Evolutionary conservation across 2,888 invertebrate species (phyloP), one percentile per base, ranked within the genome.

Genomic region (Polia nebulosa): DNA sequence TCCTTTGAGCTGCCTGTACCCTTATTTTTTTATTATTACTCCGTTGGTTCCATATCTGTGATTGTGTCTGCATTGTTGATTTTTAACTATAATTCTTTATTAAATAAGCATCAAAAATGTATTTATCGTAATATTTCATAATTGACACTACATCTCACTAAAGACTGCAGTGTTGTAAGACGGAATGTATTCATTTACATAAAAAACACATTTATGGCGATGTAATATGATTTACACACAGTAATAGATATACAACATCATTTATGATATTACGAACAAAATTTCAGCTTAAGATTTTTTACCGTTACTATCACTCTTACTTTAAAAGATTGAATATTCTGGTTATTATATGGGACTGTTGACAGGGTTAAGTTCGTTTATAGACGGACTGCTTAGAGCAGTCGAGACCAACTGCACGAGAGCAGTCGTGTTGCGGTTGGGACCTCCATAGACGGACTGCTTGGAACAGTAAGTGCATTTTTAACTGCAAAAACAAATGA

Each of bases 111-210:
- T 41, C 39, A 7, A n/a, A n/a, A 41, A 47, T n/a, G 51, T 29
- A 29, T 1, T 11, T 71, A 66, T 53, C 45, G 59, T 53, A 67
- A 67, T 53, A 68, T 67, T 65, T 66, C 61, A 60, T 56, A 78
- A 68, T 68, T 63, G 49, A 59, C 22, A 55, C 63, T 55, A 57
- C 49, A 55, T 63, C 59, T 80, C 20, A 47, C 45, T 57, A 59
- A 39, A 52, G 32, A 52, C 34, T 22, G 60, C 51, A 44, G 64
- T 67, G 41, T 79, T 60, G 65, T 47, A 56, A 79, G 22, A 66
- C 29, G 22, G 32, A 58, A 78, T 67, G 57, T 63, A 22, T 45
- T 32, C 57, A 81, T 81, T 81, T 49, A 62, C 76, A 82, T 76
- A 52, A 68, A 73, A 76, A 59, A 49, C 36, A 56, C 69, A 78